These are phyloP conservation scores for Coleophora deauratella DNA, from an alignment of 2,888 invertebrate genomes.

Conservation along the genomic window DNA sequence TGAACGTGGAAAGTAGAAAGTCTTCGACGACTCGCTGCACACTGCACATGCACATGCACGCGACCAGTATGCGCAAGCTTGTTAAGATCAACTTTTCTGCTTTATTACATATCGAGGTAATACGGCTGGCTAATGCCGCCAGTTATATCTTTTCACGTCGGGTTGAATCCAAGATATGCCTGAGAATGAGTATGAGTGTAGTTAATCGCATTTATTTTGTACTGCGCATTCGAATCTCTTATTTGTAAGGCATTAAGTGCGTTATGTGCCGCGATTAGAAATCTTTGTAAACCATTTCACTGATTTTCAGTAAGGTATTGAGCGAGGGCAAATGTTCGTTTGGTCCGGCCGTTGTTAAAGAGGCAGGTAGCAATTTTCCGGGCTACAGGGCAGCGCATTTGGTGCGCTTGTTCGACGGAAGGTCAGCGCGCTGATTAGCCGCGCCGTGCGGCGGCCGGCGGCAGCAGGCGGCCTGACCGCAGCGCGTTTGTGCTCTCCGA, in stretches of 20 bases:
- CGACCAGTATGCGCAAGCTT: constrained; percentile 38
- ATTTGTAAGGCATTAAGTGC: too few species aligned
- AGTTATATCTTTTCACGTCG: constrained; percentile 15
- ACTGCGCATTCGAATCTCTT: too few species aligned
- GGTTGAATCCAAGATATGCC: background rate
- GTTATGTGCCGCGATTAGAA: too few species aligned
- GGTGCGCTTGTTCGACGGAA: constrained; percentile 61
- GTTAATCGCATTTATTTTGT: too few species aligned
- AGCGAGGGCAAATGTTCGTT: too few species aligned
- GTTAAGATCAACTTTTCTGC: constrained; percentile 36
- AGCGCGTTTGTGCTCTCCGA: constrained; percentile 70
- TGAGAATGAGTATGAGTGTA: too few species aligned
- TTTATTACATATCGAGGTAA: constrained; percentile 34
- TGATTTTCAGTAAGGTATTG: too few species aligned
- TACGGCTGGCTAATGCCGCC: constrained; percentile 12
- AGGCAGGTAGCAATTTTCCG: constrained; percentile 1
- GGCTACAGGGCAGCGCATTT: background rate
- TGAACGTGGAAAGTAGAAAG: constrained; percentile 70
- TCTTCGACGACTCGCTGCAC: constrained; percentile 67
- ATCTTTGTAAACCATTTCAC: too few species aligned
- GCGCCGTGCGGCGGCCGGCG: constrained; percentile 39
- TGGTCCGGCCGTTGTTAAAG: too few species aligned
- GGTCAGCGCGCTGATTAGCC: constrained; percentile 72
- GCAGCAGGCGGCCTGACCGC: constrained; percentile 72
- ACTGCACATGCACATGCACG: constrained; percentile 71